Evolutionary conservation across 2,797 vertebrate genomes (phyloP), one percentile per base, ranked within the genome.

Genomic region (Erpetoichthys calabaricus): DNA sequence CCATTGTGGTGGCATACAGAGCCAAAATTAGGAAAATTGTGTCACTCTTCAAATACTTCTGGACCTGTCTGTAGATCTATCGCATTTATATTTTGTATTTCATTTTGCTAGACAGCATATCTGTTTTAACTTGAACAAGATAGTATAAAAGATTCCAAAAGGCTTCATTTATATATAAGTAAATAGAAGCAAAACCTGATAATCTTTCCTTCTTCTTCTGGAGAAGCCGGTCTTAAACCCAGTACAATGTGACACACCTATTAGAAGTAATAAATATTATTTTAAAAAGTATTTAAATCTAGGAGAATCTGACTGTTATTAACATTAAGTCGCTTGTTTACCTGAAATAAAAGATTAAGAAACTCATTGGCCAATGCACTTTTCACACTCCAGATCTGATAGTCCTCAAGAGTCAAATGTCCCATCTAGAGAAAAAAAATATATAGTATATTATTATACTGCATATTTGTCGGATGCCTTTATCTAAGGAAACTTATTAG

Each of bases 321-420:
- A 25, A 25, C 25, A 25, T 25, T 25, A 25, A 25, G 25, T 25
- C 25, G 25, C n/a, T n/a, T n/a, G n/a, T 66, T 47, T 67, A 98
- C 96, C 91, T 99, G 95, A 73, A 99, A 98, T 45, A 99, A 91
- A 45, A 99, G 85, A 75, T 97, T 99, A 70, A 99, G 77, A 77
- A 98, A 99, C 70, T 98, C 96, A 64, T 94, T 94, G 80, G 96
- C 96, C 65, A 99, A 86, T 53, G 92, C 85, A 65, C 92, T 98
- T 81, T 95, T 92, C 71, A 99, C 95, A 61, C 95, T 98, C 96
- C 96, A 99, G 66, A 99, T 99, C 80, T 99, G 96, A 75, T 99
- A 99, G 71, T 99, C 96, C 73, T 99, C 96, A 60, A 99, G 84
- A 56, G 90, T 95, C 73, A 98, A 81, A 63, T 97, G 91, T 62